phyloP scores from a whole-genome alignment of 35 echinoderm and acorn worm genomes.

The Hemicentrotus pulcherrimus region DNA sequence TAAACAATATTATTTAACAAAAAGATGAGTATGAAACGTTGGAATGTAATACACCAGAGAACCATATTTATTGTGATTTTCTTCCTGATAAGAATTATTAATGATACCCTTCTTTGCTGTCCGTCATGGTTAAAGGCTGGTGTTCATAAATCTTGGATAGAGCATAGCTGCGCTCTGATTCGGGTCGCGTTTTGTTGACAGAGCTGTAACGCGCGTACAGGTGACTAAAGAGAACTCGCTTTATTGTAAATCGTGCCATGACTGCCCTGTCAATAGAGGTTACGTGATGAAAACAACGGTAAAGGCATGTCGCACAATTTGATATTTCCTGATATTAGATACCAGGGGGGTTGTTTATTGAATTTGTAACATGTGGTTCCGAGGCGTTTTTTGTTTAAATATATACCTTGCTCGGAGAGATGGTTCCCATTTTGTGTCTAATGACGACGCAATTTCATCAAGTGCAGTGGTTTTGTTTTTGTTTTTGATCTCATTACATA shows the following conservation, averaged over 20 bases:
- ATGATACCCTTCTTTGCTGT: neutral
- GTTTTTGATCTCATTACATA: neutral
- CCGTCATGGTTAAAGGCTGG: neutral
- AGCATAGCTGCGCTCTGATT: neutral
- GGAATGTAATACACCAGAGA: too few relatives aligned
- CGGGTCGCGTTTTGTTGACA: neutral
- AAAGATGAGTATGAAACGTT: too few relatives aligned
- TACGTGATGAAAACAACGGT: neutral
- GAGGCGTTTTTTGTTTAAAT: neutral
- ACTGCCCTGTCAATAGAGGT: neutral
- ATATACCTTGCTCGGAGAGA: neutral
- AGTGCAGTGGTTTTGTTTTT: neutral
- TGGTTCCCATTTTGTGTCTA: neutral
- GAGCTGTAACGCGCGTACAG: neutral
- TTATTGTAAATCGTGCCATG: neutral
- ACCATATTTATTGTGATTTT: neutral
- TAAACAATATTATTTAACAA: too few relatives aligned
- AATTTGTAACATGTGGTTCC: neutral
- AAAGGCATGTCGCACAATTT: neutral
- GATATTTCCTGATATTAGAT: conserved; percentile 13
- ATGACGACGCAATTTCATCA: neutral
- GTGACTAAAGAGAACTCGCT: neutral
- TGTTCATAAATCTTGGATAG: neutral
- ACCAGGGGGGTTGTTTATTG: neutral
- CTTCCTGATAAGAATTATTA: neutral